These are phyloP conservation scores for Hemibagrus guttatus DNA, from an alignment of 2,797 vertebrate species.

Conservation along the genomic window DNA sequence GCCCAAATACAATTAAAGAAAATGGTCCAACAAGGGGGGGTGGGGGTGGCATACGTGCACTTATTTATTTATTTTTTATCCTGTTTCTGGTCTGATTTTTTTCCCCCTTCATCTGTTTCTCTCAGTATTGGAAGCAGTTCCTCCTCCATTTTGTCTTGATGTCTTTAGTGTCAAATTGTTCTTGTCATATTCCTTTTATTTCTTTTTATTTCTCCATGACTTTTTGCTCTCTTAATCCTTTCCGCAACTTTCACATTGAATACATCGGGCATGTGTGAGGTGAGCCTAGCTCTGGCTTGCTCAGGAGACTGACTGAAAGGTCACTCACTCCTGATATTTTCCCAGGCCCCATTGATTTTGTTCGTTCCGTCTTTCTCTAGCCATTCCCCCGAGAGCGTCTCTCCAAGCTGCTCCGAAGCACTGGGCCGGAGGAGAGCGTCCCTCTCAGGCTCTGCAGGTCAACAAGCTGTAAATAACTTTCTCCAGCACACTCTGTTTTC, in stretches of 20 bases:
- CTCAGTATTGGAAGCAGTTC: conserved; percentile 3
- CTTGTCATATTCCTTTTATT: background rate
- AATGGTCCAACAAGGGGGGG: conserved; percentile 45
- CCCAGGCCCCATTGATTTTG: conserved; percentile 73
- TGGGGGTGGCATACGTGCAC: conserved; percentile 37
- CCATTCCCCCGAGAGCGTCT: conserved; percentile 53
- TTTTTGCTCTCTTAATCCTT: background rate
- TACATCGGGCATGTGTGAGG: background rate
- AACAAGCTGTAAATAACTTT: conserved; percentile 74
- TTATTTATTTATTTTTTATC: conserved; percentile 10
- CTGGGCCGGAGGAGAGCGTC: conserved; percentile 67
- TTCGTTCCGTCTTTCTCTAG: conserved; percentile 66
- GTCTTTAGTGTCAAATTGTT: background rate
- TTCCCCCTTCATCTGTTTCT: conserved; percentile 35
- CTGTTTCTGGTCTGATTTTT: conserved; percentile 37
- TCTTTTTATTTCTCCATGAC: background rate
- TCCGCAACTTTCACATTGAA: background rate
- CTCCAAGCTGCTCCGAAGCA: conserved; percentile 60
- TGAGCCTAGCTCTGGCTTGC: conserved; percentile 29
- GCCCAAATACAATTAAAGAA: conserved; percentile 57
- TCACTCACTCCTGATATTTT: conserved; percentile 76
- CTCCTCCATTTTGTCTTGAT: conserved; percentile 12
- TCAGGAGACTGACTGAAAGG: conserved; percentile 70
- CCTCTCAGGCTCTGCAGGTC: conserved; percentile 67
- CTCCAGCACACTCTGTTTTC: conserved; percentile 42